Evolutionary conservation across 2,113 vertebrate species (phyloP).

Genomic region (Amblyornis subalaris): DNA sequence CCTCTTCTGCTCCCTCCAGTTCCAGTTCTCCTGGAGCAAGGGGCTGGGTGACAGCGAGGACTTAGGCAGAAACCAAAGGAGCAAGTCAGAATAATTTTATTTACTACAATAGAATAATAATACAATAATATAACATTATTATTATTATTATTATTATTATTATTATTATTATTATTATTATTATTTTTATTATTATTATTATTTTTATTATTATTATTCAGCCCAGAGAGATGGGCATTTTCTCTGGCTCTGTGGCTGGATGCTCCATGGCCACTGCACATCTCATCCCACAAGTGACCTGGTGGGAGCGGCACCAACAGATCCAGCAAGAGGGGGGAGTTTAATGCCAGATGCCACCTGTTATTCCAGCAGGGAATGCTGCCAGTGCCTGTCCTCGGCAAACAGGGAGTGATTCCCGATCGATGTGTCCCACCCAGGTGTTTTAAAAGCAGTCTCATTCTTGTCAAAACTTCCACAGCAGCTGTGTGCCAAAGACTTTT

Average conservation of each 20-base stretch:
- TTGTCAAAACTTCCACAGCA: slow-evolving; percentile 13
- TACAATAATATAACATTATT: no score
- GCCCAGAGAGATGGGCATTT: background rate
- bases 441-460: background rate
- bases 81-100: background rate
- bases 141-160: no score
- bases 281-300: background rate
- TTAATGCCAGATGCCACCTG: no score
- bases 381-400: background rate
- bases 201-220: background rate
- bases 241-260: background rate
- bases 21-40: background rate
- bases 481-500: background rate
- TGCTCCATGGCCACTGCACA: background rate
- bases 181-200: background rate
- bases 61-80: background rate
- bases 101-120: background rate
- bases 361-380: background rate
- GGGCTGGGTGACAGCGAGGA: background rate
- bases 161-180: background rate
- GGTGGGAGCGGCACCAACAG: background rate
- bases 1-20: background rate
- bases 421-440: background rate
- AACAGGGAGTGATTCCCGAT: background rate
- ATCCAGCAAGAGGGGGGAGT: background rate